Evolutionary conservation across 2,113 vertebrate genomes (phyloP).

Genomic region (Fulica atra): DNA sequence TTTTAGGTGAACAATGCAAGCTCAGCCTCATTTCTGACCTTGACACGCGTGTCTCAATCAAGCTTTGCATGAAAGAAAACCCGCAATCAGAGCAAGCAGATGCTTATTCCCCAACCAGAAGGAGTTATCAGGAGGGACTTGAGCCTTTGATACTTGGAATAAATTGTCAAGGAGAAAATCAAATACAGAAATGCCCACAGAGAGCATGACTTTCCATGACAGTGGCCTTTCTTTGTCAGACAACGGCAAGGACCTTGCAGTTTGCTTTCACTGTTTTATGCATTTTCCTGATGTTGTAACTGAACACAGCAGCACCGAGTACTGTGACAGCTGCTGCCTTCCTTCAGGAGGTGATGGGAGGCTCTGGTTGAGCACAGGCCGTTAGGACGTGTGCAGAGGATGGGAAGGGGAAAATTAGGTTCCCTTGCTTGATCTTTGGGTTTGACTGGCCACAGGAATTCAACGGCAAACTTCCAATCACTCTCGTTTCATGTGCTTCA

Average conservation of each 20-base stretch:
- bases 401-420: neutral
- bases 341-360: neutral
- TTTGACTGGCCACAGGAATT: neutral
- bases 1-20: neutral
- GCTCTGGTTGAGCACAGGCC: neutral
- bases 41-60: neutral
- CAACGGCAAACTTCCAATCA: rapidly evolving
- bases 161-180: neutral
- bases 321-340: neutral
- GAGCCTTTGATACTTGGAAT: neutral
- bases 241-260: neutral
- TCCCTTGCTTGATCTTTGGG: neutral
- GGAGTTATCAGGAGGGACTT: neutral
- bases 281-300: neutral
- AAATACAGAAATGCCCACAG: neutral
- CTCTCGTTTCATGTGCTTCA: neutral
- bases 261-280: neutral
- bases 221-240: neutral
- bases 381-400: neutral
- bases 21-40: neutral
- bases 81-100: neutral
- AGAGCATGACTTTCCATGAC: neutral
- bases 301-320: neutral
- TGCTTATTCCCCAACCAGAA: neutral
- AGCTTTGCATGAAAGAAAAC: neutral